Evolutionary conservation across 2,888 invertebrate genomes (phyloP).

Genomic region (Limenitis arthemis): DNA sequence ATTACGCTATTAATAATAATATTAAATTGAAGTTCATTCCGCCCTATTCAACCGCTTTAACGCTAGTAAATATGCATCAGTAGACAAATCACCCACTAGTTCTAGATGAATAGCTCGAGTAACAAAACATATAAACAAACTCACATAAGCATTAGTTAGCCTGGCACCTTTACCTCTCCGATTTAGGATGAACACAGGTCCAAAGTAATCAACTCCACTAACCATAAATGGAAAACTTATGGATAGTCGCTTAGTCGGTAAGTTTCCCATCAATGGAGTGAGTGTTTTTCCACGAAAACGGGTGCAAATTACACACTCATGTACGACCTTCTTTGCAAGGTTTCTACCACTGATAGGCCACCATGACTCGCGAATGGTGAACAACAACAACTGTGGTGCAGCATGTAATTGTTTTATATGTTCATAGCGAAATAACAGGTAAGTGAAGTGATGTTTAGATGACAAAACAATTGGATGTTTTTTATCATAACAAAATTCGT

Average conservation of each 20-base stretch:
- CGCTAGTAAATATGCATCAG: constrained; percentile 1
- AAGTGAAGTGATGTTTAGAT: constrained; percentile 24
- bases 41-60: constrained; percentile 1
- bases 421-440: constrained; percentile 12
- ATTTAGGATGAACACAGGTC: constrained; percentile 9
- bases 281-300: constrained; percentile 3
- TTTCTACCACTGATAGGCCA: constrained; percentile 18
- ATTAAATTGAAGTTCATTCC: too few species aligned
- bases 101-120: constrained; percentile 1
- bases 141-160: constrained; percentile 9
- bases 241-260: constrained; percentile 1
- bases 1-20: too few species aligned
- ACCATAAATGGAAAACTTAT: background rate
- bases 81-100: constrained; percentile 1
- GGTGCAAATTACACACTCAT: constrained; percentile 1
- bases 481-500: constrained; percentile 10
- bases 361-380: constrained; percentile 12
- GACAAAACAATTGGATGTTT: constrained; percentile 30
- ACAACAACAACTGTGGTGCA: constrained; percentile 23
- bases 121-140: constrained; percentile 1
- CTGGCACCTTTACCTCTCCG: constrained; percentile 5
- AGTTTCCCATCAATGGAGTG: constrained; percentile 6
- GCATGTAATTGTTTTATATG: constrained; percentile 24
- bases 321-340: constrained; percentile 10
- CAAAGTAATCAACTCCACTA: constrained; percentile 8